These are phyloP conservation scores for Octonoba sinensis DNA, from an alignment of 2,888 invertebrate genomes.

Conservation along the genomic window DNA sequence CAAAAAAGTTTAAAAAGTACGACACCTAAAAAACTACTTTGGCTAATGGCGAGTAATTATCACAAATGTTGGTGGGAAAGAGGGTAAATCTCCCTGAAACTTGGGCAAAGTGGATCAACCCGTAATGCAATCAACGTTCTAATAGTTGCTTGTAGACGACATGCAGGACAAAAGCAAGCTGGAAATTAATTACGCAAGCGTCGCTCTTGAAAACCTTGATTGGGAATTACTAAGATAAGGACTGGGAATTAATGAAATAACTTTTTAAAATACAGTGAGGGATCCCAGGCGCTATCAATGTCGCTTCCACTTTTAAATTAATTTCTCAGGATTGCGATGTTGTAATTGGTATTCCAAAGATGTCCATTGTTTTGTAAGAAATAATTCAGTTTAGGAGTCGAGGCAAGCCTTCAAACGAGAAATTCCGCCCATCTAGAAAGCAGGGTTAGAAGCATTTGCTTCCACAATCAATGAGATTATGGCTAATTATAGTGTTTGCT, in stretches of 20 bases:
- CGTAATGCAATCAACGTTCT: constrained; percentile 51
- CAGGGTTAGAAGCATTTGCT: background rate
- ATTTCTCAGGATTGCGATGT: constrained; percentile 22
- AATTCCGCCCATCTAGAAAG: constrained; percentile 1
- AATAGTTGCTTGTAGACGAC: constrained; percentile 50
- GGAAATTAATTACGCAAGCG: constrained; percentile 55
- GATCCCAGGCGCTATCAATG: constrained; percentile 34
- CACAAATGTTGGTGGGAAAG: constrained; percentile 8
- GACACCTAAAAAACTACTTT: too few relatives aligned
- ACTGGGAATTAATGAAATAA: constrained; percentile 54
- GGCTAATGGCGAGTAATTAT: constrained; percentile 36
- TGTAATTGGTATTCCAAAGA: constrained; percentile 48
- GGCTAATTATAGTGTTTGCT: constrained; percentile 4
- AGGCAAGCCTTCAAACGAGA: constrained; percentile 33
- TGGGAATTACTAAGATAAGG: constrained; percentile 22
- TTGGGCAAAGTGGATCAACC: background rate
- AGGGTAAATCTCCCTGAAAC: constrained; percentile 12
- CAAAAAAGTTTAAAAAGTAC: too few relatives aligned
- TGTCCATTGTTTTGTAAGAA: constrained; percentile 51
- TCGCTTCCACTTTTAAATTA: constrained; percentile 56
- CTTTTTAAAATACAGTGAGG: constrained; percentile 44
- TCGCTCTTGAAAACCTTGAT: constrained; percentile 30
- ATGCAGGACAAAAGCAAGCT: constrained; percentile 39
- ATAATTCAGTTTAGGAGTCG: constrained; percentile 33
- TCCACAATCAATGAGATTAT: constrained; percentile 14